Evolutionary conservation across 2,797 vertebrate genomes (phyloP), one percentile per base, ranked within the genome.

Genomic region (Dermochelys coriacea): DNA sequence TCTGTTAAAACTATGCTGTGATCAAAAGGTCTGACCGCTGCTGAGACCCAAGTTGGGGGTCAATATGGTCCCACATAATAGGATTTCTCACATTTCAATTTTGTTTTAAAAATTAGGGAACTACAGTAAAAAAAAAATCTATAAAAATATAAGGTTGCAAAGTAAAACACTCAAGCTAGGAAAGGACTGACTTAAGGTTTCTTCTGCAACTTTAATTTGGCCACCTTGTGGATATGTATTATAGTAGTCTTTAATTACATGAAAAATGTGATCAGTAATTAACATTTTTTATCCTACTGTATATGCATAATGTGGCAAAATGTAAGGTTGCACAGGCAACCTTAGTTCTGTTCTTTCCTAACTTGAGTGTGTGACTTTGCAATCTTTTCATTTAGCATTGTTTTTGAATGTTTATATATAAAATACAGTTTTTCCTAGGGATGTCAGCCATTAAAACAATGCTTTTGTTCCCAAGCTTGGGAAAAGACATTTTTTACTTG

Each of bases 1-100:
- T n/a, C 0, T 54, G 16, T 51, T 79, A 75, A 49, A 81, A 50
- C 57, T 49, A 57, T 74, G 0, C 0, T 0, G 9, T 8, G 14
- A 8, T 23, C 51, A 31, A 31, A 25, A 21, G 7, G 78, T 50
- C 52, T 54, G 52, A 54, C 52, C 52, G 19, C 51, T 80, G 80
- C 64, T 85, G 68, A 6, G n/a, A 68, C 64, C 27, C 21, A 82
- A 71, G n/a, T 81, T 57, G 52, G 52, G 71, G 68, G 5, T 64
- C 21, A 37, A 0, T 15, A 49, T 1, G 37, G 80, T 84, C 18
- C 54, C 52, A 47, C 0, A 0, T 1, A 71, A 81, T 27, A 77
- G 81, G 55, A 82, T n/a, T 59, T 59, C 64, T 68, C n/a, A 68
- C 68, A 11, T 68, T 3, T 78, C 7, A 25, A 7, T 21, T 83